Conservation (phyloP, 2,113 vertebrate genomes). For the Macrotus californicus region DNA sequence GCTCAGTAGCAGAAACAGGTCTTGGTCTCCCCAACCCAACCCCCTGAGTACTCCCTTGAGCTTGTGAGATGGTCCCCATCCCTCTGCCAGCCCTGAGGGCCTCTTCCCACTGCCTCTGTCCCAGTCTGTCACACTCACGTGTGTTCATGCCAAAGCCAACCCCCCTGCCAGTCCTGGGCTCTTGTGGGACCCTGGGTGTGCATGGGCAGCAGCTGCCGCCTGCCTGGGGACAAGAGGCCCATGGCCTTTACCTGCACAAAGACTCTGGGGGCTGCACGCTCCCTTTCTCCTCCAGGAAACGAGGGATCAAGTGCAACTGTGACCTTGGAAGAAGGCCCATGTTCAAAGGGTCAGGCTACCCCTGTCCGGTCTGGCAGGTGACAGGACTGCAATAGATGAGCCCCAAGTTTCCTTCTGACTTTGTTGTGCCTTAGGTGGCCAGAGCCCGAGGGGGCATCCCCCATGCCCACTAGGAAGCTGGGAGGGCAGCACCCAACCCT, state of each 20-base stretch:
- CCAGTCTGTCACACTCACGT: neutral
- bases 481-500: neutral
- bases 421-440: neutral
- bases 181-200: rapidly evolving
- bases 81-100: neutral
- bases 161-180: neutral
- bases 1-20: neutral
- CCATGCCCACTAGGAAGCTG: neutral
- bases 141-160: neutral
- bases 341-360: neutral
- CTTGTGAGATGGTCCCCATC: neutral
- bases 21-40: neutral
- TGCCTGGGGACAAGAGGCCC: neutral
- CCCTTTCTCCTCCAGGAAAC: neutral
- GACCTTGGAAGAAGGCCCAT: neutral
- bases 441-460: neutral
- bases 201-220: rapidly evolving
- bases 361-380: neutral
- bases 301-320: neutral
- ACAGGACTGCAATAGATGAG: neutral
- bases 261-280: neutral
- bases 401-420: neutral
- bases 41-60: neutral
- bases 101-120: neutral
- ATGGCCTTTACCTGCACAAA: neutral